phyloP scores from a whole-genome alignment of 2,113 vertebrate species.

The Corydoras sp. region DNA sequence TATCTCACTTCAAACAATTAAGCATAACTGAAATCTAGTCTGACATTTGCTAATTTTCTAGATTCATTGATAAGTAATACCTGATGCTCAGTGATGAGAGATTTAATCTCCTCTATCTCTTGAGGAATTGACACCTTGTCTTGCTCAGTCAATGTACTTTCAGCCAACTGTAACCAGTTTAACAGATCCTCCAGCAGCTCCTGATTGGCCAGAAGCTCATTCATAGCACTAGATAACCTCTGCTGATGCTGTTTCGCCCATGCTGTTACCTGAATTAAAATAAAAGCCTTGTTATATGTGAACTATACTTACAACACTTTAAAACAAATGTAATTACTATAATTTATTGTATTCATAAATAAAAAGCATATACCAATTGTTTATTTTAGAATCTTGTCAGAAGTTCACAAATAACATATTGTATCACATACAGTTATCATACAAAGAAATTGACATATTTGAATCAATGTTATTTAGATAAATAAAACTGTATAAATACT shows the following conservation, averaged over 20 bases:
- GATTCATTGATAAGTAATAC: conserved; percentile 52
- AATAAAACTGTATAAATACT: neutral
- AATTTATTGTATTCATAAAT: too few species aligned
- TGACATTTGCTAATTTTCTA: neutral
- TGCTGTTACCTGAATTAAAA: conserved; percentile 76
- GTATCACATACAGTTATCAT: too few species aligned
- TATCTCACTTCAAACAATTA: neutral
- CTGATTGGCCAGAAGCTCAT: conserved; percentile 79
- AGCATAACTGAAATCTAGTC: neutral
- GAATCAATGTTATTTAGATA: neutral
- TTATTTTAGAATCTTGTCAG: too few species aligned
- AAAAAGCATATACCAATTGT: too few species aligned
- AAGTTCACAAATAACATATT: too few species aligned
- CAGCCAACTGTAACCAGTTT: conserved; percentile 92
- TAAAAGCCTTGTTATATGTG: neutral
- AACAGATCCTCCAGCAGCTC: conserved; percentile 88
- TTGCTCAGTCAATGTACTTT: conserved; percentile 82
- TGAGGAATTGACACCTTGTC: conserved; percentile 87
- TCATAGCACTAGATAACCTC: conserved; percentile 79
- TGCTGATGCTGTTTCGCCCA: conserved; percentile 95
- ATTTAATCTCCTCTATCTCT: conserved; percentile 90
- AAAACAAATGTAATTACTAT: too few species aligned
- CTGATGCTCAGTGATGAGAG: conserved; percentile 92
- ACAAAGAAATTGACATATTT: too few species aligned
- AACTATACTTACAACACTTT: too few species aligned